A percentile compares a stretch with the other conserved stretches of the same genome.
Evolutionary conservation across 2,113 vertebrate genomes (phyloP).

Genomic region (Montifringilla adamsi): DNA sequence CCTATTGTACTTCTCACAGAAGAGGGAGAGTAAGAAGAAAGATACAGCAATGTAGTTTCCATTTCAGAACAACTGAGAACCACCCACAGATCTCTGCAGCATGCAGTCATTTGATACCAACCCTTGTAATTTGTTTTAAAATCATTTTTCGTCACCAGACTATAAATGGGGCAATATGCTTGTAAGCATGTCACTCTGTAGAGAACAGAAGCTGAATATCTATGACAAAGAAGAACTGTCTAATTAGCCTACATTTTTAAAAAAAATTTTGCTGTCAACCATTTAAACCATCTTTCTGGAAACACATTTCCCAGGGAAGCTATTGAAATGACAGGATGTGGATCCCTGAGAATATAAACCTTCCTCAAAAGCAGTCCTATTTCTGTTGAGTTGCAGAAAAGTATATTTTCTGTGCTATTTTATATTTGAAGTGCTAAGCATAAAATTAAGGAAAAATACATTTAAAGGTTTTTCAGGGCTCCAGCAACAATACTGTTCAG

Average conservation of each 20-base stretch:
- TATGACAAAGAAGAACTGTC: conserved; percentile 43
- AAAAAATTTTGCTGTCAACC: conserved; percentile 51
- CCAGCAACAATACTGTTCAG: not conserved
- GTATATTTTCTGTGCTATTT: conserved; percentile 13
- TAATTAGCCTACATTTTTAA: conserved; percentile 53
- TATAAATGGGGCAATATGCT: not conserved
- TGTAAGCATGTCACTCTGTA: not conserved
- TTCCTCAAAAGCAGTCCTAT: conserved; percentile 38
- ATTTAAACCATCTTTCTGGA: conserved; percentile 56
- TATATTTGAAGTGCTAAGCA: not conserved
- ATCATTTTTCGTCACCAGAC: not conserved
- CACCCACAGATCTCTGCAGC: not conserved
- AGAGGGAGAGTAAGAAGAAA: not conserved
- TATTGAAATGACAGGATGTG: conserved; percentile 52
- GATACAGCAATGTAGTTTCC: not conserved
- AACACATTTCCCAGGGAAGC: conserved; percentile 42
- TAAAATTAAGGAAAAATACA: conserved; percentile 42
- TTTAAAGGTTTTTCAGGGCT: conserved; percentile 39
- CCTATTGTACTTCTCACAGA: not conserved
- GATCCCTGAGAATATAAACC: conserved; percentile 35
- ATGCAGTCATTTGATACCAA: not conserved
- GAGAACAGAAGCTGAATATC: conserved; percentile 26
- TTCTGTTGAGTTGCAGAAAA: conserved; percentile 46
- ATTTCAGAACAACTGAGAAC: not conserved
- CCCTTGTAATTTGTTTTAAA: conserved; percentile 15